Conservation (phyloP, 2,113 vertebrate species). For the Triplophysa dalaica region DNA sequence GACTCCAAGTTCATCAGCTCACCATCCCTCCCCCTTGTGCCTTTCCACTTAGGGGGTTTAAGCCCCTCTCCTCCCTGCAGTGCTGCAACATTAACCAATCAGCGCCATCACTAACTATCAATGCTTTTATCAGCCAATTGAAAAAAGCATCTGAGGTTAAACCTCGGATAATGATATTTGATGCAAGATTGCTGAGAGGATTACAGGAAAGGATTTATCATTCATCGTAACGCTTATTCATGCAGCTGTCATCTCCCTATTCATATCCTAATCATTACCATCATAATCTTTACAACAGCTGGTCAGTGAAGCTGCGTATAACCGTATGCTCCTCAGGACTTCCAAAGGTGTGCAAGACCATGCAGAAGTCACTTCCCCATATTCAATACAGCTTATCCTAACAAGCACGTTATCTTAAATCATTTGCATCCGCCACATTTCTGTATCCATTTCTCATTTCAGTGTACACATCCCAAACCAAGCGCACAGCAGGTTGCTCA, state of each 20-base stretch:
- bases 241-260: slow-evolving; percentile 51
- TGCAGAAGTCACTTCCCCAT: slow-evolving; percentile 43
- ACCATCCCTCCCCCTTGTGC: slow-evolving; percentile 61
- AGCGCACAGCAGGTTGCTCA: neutral
- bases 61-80: slow-evolving; percentile 45
- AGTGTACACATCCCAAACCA: slow-evolving; percentile 11
- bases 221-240: slow-evolving; percentile 41
- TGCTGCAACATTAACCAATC: slow-evolving; percentile 57
- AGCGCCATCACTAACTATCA: slow-evolving; percentile 44
- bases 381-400: slow-evolving; percentile 35
- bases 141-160: slow-evolving; percentile 29
- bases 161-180: slow-evolving; percentile 21
- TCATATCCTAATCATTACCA: slow-evolving; percentile 48
- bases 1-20: slow-evolving; percentile 37
- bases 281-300: slow-evolving; percentile 41
- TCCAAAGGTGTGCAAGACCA: slow-evolving; percentile 59
- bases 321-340: slow-evolving; percentile 72
- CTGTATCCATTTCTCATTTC: slow-evolving; percentile 10
- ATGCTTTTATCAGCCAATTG: slow-evolving; percentile 28
- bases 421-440: slow-evolving; percentile 21
- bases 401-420: slow-evolving; percentile 44
- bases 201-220: slow-evolving; percentile 39
- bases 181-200: slow-evolving; percentile 41
- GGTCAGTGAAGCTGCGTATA: slow-evolving; percentile 53
- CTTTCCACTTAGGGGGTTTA: slow-evolving; percentile 61